Evolutionary conservation across 2,113 vertebrate species (phyloP), one percentile per base, ranked within the genome.

Genomic region (Corapipo altera): DNA sequence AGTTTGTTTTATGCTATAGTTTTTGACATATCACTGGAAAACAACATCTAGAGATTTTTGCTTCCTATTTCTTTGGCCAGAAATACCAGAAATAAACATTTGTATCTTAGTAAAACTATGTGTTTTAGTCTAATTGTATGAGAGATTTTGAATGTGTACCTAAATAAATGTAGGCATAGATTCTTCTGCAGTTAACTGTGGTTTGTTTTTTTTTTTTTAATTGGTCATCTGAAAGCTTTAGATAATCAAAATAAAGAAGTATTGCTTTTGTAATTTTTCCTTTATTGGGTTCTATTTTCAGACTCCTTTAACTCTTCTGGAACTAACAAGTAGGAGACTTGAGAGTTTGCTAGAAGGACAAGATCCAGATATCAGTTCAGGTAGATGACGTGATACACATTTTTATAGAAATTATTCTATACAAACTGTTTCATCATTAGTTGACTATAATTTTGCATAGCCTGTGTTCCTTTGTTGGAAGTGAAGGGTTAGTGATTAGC

Each of bases 271-370:
- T 81, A 54, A 81, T 16, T 6, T 52, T 84, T 89, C 48, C 20
- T 58, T 81, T 71, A 2, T 58, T 4, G 67, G 14, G 19, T 77
- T 64, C 10, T 89, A 35, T 85, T 97, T 96, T 90, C 76, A 99
- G 98, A 98, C 97, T 64, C 98, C 98, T 17, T 77, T 97, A 90
- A 98, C 96, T 72, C 97, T 99, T 92, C 91, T 98, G 93, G 98
- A 98, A 70, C 95, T 98, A 70, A 98, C 98, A 37, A 98, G 96
- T 83, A 98, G 94, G 88, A 98, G 97, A 67, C 89, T 99, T 62
- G 97, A 97, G 89, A 98, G 93, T 30, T 93, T 99, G 87, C 97
- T 98, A 44, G 96, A 97, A 92, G 98, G 98, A 65, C 97, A 96
- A 97, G 98, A 99, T 93, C 96, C 97, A 17, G 97, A 98, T 97